Percentiles rank a stretch among this genome's conserved stretches.
Evolutionary conservation across 2,888 invertebrate genomes (phyloP).

Genomic region (Sphaerophoria rueppellii): DNA sequence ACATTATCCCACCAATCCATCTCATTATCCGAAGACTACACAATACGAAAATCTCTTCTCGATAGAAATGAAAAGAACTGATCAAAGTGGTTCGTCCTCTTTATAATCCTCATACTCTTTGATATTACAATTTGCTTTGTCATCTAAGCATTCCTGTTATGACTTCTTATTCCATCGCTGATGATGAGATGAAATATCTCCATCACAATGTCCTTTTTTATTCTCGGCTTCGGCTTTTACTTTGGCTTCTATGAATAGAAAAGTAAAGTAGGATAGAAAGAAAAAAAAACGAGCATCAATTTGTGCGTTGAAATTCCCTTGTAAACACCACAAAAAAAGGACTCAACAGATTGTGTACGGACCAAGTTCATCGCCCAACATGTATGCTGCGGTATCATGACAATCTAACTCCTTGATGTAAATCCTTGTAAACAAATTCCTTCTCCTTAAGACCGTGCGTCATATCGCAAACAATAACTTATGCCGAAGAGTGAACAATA

Average conservation of each 20-base stretch:
- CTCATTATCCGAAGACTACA: conserved; percentile 44
- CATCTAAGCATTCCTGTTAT: conserved; percentile 58
- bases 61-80: conserved; percentile 21
- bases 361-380: neutral
- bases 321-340: conserved; percentile 37
- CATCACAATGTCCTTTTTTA: conserved; percentile 60
- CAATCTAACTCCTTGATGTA: conserved; percentile 59
- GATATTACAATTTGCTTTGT: conserved; percentile 69
- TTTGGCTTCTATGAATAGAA: neutral
- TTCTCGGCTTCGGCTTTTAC: neutral
- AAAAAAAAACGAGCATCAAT: conserved; percentile 33
- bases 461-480: conserved; percentile 58
- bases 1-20: conserved; percentile 42
- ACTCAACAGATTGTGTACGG: conserved; percentile 20
- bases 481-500: conserved; percentile 63
- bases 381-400: conserved; percentile 56
- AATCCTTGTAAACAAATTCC: conserved; percentile 70
- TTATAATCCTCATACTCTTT: conserved; percentile 68
- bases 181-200: conserved; percentile 59
- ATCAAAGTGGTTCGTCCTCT: conserved; percentile 64
- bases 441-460: conserved; percentile 47
- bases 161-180: conserved; percentile 25
- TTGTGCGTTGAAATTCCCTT: conserved; percentile 54
- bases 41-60: conserved; percentile 10
- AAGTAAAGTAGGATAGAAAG: conserved; percentile 1